phyloP scores from a whole-genome alignment of 2,888 invertebrate species.

The Pollenia griseotomentosa region DNA sequence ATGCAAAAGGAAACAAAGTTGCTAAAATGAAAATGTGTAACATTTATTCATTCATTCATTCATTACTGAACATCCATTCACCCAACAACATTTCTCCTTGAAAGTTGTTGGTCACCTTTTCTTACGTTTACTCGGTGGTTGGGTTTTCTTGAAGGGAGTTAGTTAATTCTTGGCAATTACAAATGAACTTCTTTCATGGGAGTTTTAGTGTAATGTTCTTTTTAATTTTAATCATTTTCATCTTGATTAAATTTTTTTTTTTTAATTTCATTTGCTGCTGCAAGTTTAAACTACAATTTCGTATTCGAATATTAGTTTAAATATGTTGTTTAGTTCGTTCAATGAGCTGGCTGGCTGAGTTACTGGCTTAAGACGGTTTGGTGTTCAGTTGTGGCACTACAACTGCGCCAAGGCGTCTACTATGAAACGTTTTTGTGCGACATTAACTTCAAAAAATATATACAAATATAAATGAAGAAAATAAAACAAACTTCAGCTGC shows the following conservation, averaged over 20 bases:
- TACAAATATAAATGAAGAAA: constrained; percentile 20
- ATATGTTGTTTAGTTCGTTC: constrained; percentile 42
- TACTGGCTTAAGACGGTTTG: constrained; percentile 29
- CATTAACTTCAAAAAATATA: constrained; percentile 58
- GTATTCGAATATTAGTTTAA: constrained; percentile 28
- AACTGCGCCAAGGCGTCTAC: constrained; percentile 71
- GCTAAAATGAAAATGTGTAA: constrained; percentile 16
- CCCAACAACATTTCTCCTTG: constrained; percentile 28
- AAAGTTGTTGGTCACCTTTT: constrained; percentile 42
- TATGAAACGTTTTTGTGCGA: constrained; percentile 58
- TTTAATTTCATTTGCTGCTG: constrained; percentile 29
- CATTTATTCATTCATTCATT: constrained; percentile 37
- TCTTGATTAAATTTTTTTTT: constrained; percentile 24
- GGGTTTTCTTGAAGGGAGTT: constrained; percentile 37
- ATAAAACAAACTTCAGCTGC: constrained; percentile 66
- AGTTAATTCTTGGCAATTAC: constrained; percentile 48
- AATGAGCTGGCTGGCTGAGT: constrained; percentile 18
- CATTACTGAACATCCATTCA: neutral
- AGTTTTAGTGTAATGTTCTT: constrained; percentile 29
- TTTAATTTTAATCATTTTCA: constrained; percentile 32
- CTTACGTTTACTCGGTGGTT: constrained; percentile 4
- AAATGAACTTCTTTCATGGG: neutral
- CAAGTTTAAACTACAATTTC: constrained; percentile 26
- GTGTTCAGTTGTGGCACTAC: constrained; percentile 43
- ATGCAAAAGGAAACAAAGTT: constrained; percentile 36